phyloP scores from a whole-genome alignment of 2,888 invertebrate species.

The Atrina japonica region DNA sequence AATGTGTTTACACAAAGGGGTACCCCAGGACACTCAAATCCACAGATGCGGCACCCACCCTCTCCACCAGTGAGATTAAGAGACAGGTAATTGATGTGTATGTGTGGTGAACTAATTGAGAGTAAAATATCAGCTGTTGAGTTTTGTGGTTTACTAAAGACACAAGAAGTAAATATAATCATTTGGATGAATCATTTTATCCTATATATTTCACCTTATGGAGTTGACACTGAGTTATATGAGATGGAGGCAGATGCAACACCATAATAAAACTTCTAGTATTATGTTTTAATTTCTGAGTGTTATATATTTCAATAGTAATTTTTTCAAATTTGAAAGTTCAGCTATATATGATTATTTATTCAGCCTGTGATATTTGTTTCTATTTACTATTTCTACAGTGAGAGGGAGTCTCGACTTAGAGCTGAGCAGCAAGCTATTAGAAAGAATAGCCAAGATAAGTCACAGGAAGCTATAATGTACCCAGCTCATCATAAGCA shows the following conservation, averaged over 20 bases:
- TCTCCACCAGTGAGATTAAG: conserved; percentile 74
- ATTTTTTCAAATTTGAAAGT: background rate
- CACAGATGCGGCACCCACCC: conserved; percentile 63
- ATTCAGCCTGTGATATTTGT: background rate
- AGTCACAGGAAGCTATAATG: conserved; percentile 24
- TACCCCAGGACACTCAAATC: conserved; percentile 33
- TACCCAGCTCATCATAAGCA: background rate
- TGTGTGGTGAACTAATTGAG: background rate
- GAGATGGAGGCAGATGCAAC: too few relatives aligned
- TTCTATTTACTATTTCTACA: too few relatives aligned
- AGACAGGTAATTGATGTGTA: conserved; percentile 66
- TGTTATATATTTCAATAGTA: background rate
- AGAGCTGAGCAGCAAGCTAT: conserved; percentile 17
- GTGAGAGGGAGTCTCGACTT: conserved; percentile 36
- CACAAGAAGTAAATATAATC: too few relatives aligned
- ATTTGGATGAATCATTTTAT: too few relatives aligned
- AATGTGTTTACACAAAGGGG: conserved; percentile 38
- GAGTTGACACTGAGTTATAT: too few relatives aligned
- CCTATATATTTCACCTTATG: too few relatives aligned
- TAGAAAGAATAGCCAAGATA: conserved; percentile 38
- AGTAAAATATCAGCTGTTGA: too few relatives aligned
- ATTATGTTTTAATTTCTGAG: too few relatives aligned
- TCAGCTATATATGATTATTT: background rate
- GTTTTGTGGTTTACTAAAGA: too few relatives aligned
- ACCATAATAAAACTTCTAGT: too few relatives aligned